Percentiles rank a stretch among this genome's conserved stretches.
Evolutionary conservation across 2,888 invertebrate species (phyloP).

Genomic region (Dermolepida albohirtum): DNA sequence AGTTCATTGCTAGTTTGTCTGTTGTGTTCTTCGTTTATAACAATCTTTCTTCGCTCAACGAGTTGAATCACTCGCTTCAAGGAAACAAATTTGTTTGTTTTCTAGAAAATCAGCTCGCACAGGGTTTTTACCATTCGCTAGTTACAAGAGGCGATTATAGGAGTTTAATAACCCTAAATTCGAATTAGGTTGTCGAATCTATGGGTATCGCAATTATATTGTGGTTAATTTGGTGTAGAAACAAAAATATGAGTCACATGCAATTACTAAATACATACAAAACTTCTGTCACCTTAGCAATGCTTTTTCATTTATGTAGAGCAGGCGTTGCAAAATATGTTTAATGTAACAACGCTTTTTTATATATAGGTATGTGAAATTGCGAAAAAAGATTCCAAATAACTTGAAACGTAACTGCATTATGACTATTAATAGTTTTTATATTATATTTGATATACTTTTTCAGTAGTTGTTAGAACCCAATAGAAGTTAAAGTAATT

Average conservation of each 20-base stretch:
- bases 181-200: conserved; percentile 12
- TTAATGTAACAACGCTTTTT: too few relatives aligned
- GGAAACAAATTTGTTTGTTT: conserved; percentile 29
- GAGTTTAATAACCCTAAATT: conserved; percentile 15
- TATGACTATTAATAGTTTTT: too few relatives aligned
- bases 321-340: too few relatives aligned
- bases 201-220: not conserved
- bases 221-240: conserved; percentile 14
- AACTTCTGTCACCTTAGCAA: not conserved
- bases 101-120: conserved; percentile 20
- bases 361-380: too few relatives aligned
- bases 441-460: too few relatives aligned
- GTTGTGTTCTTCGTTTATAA: conserved; percentile 5
- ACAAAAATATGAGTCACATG: conserved; percentile 10
- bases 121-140: conserved; percentile 5
- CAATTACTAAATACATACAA: not conserved
- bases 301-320: not conserved
- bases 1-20: conserved; percentile 33
- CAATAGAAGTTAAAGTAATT: too few relatives aligned
- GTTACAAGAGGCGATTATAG: conserved; percentile 1
- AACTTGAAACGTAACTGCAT: too few relatives aligned
- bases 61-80: conserved; percentile 33
- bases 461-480: too few relatives aligned
- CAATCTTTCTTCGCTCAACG: conserved; percentile 6
- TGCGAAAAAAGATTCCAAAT: too few relatives aligned